Conservation (phyloP, 1,140 invertebrate species). For the Macrocentrus cingulum region DNA sequence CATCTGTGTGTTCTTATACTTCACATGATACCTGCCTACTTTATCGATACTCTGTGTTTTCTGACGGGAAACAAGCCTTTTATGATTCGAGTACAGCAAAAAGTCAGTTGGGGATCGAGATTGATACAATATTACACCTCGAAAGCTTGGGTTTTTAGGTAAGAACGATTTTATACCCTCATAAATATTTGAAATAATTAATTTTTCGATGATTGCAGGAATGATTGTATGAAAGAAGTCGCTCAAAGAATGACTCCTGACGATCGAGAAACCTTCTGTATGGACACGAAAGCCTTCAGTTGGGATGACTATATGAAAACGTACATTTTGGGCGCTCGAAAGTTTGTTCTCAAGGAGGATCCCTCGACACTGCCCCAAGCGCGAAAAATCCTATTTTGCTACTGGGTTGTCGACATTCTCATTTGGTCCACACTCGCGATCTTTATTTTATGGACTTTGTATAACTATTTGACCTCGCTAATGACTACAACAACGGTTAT, state of each 20-base stretch:
- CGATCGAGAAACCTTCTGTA: slow-evolving; percentile 64
- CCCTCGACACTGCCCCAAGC: slow-evolving; percentile 73
- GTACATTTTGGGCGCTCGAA: slow-evolving; percentile 74
- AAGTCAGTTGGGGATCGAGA: slow-evolving; percentile 65
- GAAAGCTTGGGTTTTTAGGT: slow-evolving; percentile 77
- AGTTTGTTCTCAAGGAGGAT: slow-evolving; percentile 77
- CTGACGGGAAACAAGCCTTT: slow-evolving; percentile 76
- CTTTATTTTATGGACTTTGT: slow-evolving; percentile 34
- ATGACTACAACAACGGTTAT: no score
- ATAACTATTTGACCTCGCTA: slow-evolving; percentile 35
- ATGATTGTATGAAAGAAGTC: slow-evolving; percentile 70
- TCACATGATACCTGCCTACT: slow-evolving; percentile 80
- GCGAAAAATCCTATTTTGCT: slow-evolving; percentile 53
- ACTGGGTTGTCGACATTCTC: slow-evolving; percentile 45
- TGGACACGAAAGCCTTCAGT: slow-evolving; percentile 62
- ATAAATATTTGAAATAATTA: not conserved
- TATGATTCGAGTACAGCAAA: slow-evolving; percentile 68
- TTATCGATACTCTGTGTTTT: slow-evolving; percentile 70
- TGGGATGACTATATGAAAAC: slow-evolving; percentile 71
- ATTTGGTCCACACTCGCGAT: slow-evolving; percentile 39
- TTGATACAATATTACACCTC: slow-evolving; percentile 85
- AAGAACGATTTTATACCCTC: slow-evolving; percentile 31
- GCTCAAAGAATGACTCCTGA: slow-evolving; percentile 61
- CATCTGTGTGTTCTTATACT: slow-evolving; percentile 70
- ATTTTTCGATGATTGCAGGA: slow-evolving; percentile 47